These are phyloP conservation scores for Drosophila peninsularis DNA, from an alignment of 2,888 invertebrate species.

Conservation along the genomic window DNA sequence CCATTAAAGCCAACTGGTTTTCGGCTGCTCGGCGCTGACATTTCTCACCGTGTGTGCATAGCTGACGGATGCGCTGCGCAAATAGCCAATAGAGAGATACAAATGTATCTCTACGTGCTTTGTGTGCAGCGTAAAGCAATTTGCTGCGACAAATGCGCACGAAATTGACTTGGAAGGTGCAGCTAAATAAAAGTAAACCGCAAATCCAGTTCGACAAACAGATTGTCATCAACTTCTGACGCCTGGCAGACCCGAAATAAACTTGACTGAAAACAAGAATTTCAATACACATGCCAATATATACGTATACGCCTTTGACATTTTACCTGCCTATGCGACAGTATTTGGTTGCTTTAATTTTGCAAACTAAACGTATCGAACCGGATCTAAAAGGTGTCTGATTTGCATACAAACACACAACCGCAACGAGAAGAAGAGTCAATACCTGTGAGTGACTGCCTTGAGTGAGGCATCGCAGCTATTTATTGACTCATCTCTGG, in stretches of 20 bases:
- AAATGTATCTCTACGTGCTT: conserved; percentile 35
- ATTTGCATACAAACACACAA: conserved; percentile 54
- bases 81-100: conserved; percentile 30
- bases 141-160: conserved; percentile 47
- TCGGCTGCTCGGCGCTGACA: conserved; percentile 28
- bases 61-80: conserved; percentile 30
- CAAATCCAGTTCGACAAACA: conserved; percentile 41
- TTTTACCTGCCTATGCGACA: conserved; percentile 47
- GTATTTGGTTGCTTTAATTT: conserved; percentile 48
- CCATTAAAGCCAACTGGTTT: conserved; percentile 56
- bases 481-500: conserved; percentile 40
- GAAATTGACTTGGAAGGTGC: conserved; percentile 52
- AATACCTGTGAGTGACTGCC: conserved; percentile 46
- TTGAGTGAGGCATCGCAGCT: conserved; percentile 36
- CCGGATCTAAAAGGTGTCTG: conserved; percentile 74
- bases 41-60: conserved; percentile 42
- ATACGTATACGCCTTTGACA: conserved; percentile 62
- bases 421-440: too few species aligned
- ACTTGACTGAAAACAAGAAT: conserved; percentile 42
- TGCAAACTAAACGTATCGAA: conserved; percentile 67
- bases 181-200: conserved; percentile 24
- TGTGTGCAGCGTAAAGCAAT: conserved; percentile 32
- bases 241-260: conserved; percentile 22
- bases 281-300: conserved; percentile 40
- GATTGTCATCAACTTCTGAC: conserved; percentile 49